Base-by-base conservation (phyloP, 2,113 vertebrate genomes). In the Cottus gobio region DNA sequence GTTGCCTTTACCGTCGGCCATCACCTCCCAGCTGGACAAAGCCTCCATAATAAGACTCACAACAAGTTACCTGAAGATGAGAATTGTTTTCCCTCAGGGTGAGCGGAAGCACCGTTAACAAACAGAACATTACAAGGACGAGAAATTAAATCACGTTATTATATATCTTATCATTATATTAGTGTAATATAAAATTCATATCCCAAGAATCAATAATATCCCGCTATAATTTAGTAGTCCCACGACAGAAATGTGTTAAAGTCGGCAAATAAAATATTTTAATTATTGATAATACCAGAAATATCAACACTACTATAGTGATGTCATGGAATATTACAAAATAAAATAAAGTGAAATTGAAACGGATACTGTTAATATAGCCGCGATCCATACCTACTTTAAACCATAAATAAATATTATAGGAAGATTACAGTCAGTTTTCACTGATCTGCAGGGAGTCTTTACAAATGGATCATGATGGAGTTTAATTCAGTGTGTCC, bases 1-100 rank as follows among this genome's bases (percentile, higher is more conserved):
- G 94, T 90, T 99, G 94, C 98, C 98, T 22, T 94, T 99, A 66
- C 97, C 98, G 3, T 97, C 98, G 77, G 97, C 97, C 2, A 97
- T 99, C 84, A 98, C 96, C 11, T 97, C 98, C 0, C 97, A 99
- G 92, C 95, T 99, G 85, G 98, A 99, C 94, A 99, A 99, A 89
- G 98, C 98, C 4, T 99, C 98, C 76, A 98, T 99, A 31, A 99
- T 99, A 93, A 95, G 98, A 69, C 96, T 99, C 65, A 96, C 97
- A 70, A 99, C 99, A 74, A 99, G 98, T 89, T 99, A 99, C 91
- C 91, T 99, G 90, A 97, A 97, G 85, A 96, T 99, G 95, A 96
- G 97, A 61, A 97, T 93, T 8, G 92, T 94, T 84, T 93, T 94
- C 76, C 93, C 93, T 70, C 92, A 94, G 88, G 93, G 93, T 94